Evolutionary conservation across 2,888 invertebrate genomes (phyloP).

Genomic region (Drosophila melanosoma): DNA sequence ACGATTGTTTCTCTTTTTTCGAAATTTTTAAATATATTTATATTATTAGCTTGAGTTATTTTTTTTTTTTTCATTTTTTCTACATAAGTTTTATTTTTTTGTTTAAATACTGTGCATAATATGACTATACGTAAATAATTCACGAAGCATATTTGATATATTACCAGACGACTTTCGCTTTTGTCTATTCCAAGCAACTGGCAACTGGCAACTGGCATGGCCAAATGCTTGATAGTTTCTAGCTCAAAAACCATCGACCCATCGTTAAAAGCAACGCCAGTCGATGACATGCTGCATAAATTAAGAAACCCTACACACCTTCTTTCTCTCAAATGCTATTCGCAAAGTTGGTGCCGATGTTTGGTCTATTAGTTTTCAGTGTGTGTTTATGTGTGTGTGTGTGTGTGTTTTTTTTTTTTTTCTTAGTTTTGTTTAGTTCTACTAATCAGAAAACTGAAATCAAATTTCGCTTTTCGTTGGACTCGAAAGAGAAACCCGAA

Average conservation of each 20-base stretch:
- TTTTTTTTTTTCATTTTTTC: conserved; percentile 10
- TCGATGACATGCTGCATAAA: conserved; percentile 75
- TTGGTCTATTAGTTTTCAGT: background rate
- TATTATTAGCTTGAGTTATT: conserved; percentile 5
- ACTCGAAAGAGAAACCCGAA: conserved; percentile 78
- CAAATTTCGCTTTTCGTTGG: conserved; percentile 78
- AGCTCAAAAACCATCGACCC: conserved; percentile 46
- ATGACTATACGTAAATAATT: conserved; percentile 52
- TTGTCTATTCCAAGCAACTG: conserved; percentile 47
- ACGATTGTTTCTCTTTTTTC: conserved; percentile 6
- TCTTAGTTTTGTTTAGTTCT: conserved; percentile 55
- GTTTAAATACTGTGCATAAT: conserved; percentile 40
- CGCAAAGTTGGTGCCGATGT: conserved; percentile 48
- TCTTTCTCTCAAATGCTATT: conserved; percentile 41
- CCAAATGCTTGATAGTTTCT: conserved; percentile 52
- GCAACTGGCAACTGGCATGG: conserved; percentile 23
- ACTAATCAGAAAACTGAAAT: conserved; percentile 79
- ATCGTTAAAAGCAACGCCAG: conserved; percentile 57
- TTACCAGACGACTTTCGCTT: conserved; percentile 69
- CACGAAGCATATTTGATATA: conserved; percentile 63
- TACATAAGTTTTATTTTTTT: background rate
- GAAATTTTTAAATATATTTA: conserved; percentile 18
- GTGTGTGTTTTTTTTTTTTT: background rate
- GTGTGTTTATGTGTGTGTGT: background rate
- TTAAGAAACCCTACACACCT: conserved; percentile 54